phyloP scores from a whole-genome alignment of 2,888 invertebrate genomes.

The Diplazon laetatorius region DNA sequence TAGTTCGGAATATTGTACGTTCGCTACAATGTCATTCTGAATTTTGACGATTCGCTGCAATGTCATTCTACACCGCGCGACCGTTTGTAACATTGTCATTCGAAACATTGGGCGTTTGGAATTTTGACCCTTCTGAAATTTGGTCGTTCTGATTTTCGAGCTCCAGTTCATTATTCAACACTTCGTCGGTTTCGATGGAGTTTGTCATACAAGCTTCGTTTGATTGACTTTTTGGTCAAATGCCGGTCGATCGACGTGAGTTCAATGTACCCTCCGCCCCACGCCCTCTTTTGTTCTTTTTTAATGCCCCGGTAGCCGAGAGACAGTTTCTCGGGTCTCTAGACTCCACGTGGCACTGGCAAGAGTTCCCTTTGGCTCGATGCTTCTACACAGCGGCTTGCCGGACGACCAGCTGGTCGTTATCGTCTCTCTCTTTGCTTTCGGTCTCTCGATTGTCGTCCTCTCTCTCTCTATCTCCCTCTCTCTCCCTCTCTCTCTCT shows the following conservation, averaged over 20 bases:
- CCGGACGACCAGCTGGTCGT: constrained; percentile 5
- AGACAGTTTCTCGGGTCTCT: constrained; percentile 21
- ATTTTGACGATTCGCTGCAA: too few relatives aligned
- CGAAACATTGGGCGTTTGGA: too few relatives aligned
- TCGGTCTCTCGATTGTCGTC: neutral
- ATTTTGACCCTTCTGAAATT: too few relatives aligned
- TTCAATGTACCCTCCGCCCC: constrained; percentile 46
- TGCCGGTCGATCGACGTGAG: constrained; percentile 35
- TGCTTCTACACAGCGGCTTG: constrained; percentile 6
- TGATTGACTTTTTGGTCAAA: constrained; percentile 14
- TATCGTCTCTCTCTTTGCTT: constrained; percentile 13
- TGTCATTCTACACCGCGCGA: too few relatives aligned
- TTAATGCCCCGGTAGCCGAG: constrained; percentile 7
- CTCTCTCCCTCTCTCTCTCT: too few relatives aligned
- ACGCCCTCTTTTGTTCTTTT: neutral
- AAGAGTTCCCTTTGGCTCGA: constrained; percentile 58
- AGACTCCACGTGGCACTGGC: constrained; percentile 60
- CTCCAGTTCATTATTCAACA: constrained; percentile 26
- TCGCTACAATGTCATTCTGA: too few relatives aligned
- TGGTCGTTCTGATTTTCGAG: too few relatives aligned
- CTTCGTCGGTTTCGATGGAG: constrained; percentile 6
- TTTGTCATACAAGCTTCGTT: too few relatives aligned
- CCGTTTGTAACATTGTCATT: too few relatives aligned
- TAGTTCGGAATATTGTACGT: too few relatives aligned
- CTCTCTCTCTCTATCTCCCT: neutral